phyloP scores from a whole-genome alignment of 64 coral and sea anemone genomes.

The Stichodactyla mertensii region DNA sequence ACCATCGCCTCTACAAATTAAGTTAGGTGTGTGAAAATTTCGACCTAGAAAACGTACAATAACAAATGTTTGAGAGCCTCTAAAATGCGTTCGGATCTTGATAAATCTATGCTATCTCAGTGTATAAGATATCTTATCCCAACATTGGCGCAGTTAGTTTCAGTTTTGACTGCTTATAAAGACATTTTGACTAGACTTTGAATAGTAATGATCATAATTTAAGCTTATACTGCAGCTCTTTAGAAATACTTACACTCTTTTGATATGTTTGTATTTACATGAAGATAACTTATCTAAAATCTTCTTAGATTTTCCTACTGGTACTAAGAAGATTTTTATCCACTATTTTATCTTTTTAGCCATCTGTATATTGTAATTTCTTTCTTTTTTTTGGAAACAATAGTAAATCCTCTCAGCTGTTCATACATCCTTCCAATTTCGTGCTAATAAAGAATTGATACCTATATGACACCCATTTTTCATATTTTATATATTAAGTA shows the following conservation, averaged over 20 bases:
- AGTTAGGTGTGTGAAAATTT: not conserved
- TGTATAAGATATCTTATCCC: not conserved
- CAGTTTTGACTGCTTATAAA: not conserved
- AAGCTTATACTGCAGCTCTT: not conserved
- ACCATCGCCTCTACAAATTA: slow-evolving; percentile 15
- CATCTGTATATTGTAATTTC: not conserved
- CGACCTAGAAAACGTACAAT: not conserved
- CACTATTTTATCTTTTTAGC: too few relatives aligned
- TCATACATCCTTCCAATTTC: not conserved
- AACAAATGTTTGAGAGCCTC: not conserved
- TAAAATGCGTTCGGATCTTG: not conserved
- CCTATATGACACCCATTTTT: not conserved
- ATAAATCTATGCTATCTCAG: not conserved
- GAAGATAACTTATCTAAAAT: too few relatives aligned
- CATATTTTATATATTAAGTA: not conserved
- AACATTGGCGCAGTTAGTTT: not conserved
- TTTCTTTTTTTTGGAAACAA: too few relatives aligned
- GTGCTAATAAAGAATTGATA: not conserved
- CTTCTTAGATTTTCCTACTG: too few relatives aligned
- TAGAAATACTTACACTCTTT: not conserved
- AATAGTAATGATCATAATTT: too few relatives aligned
- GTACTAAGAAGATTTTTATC: too few relatives aligned
- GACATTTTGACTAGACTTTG: not conserved
- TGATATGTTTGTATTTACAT: too few relatives aligned
- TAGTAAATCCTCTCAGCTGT: not conserved